These are phyloP conservation scores for Sminthurinus signatus DNA, from an alignment of 1,140 invertebrate genomes.

Conservation along the genomic window DNA sequence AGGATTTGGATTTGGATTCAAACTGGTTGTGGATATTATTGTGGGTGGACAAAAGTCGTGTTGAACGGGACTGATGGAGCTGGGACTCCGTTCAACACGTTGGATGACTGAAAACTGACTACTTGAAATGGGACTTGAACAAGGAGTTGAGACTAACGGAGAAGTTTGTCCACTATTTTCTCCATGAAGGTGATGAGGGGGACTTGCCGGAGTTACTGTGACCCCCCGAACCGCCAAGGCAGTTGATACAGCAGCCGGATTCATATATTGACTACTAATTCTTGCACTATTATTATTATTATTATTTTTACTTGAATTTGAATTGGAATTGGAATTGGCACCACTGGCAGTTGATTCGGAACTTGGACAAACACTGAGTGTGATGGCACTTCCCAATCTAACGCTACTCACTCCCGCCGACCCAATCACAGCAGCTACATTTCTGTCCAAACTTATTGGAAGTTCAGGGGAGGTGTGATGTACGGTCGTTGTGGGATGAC, in stretches of 20 bases:
- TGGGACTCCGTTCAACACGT: background rate
- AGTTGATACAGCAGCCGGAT: conserved; percentile 12
- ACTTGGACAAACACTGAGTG: conserved; percentile 31
- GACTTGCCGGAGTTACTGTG: conserved; percentile 35
- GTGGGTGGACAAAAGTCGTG: conserved; percentile 3
- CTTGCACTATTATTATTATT: background rate
- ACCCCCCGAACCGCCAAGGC: conserved; percentile 34
- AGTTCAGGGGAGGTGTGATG: background rate
- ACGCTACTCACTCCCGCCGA: conserved; percentile 18
- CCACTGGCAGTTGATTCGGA: background rate
- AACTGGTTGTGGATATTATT: no score
- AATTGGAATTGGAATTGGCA: background rate
- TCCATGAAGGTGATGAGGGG: conserved; percentile 2
- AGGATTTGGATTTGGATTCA: no score
- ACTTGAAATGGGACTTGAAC: background rate
- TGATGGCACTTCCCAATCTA: conserved; percentile 29
- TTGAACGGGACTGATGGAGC: conserved; percentile 12
- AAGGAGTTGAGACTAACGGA: background rate
- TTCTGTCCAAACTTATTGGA: conserved; percentile 5
- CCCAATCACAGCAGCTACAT: conserved; percentile 9
- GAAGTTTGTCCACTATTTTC: background rate
- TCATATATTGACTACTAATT: background rate
- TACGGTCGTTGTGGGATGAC: background rate
- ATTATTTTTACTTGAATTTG: background rate
- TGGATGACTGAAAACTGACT: conserved; percentile 18